Base-by-base conservation (phyloP, 2,113 vertebrate genomes). In the cat (Felis catus) region DNA sequence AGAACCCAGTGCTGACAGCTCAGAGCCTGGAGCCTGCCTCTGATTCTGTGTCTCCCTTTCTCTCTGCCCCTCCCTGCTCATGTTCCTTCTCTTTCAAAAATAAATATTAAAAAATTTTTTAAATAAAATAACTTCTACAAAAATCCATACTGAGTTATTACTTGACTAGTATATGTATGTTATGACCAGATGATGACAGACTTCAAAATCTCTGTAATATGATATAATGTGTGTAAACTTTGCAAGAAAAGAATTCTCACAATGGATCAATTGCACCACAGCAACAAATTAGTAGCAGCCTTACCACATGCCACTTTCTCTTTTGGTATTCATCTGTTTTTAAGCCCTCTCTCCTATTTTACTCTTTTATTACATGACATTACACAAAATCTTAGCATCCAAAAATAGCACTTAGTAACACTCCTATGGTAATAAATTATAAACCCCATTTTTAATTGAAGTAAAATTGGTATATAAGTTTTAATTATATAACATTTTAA, bases 91-190 rank as follows among this genome's bases (percentile, higher is more conserved):
- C 53, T 55, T 16, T 55, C 53, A 55, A 16, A 55, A 55, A 55
- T 55, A 55, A 55, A 19, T 65, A 65, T 68, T 15, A n/a, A 36
- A 70, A 21, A 23, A 9, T 3, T 9, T 61, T 61, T 25, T 61
- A 36, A 70, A 70, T 91, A 89, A 97, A 97, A 76, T 61, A 53
- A 68, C 19, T 93, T 97, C 23, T 74, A 76, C 61, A 96, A 94
- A 97, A 73, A 76, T 51, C 10, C 18, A 74, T 84, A n/a, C 29
- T 78, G 23, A 94, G 51, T 53, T 92, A 91, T 33, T 74, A 55
- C 9, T 92, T 84, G 25, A 61, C 51, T 21, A 93, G 19, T 33
- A 15, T 39, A 91, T 55, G 41, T 39, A 91, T 63, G 51, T 93
- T 45, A 71, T 41, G 53, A 82, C 55, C 48, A 88, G 70, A 65